Base-by-base conservation (phyloP, 1,140 invertebrate genomes). In the Planococcus citri region DNA sequence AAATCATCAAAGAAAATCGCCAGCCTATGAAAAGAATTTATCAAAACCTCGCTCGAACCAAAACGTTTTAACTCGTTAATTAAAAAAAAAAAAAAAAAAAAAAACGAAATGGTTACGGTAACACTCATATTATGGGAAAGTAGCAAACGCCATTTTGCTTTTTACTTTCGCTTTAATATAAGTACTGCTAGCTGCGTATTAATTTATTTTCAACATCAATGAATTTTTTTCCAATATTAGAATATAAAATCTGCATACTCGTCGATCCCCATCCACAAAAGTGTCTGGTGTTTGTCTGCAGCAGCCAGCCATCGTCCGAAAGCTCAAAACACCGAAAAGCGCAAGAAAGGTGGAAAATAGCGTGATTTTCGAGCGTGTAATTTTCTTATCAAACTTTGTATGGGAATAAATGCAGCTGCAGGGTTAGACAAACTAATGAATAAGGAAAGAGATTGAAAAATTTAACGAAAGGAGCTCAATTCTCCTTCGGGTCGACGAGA, bases 101-200 rank as follows among this genome's bases (percentile, higher is more conserved):
- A 9, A 9, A 4, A 6, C 2, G n/a, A 51, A 51, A 51, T 51
- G 41, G 17, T 17, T 51, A 51, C 41, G n/a, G n/a, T n/a, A n/a
- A n/a, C n/a, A n/a, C n/a, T n/a, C n/a, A n/a, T 51, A 9, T 51
- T 3, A 51, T 17, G 41, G 17, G 6, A n/a, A 20, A 51, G n/a
- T 14, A 51, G n/a, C 41, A 51, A 51, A 51, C 41, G 41, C 41
- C 41, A 51, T 51, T 51, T 51, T 51, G 41, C 41, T 51, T 51
- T 51, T 51, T 9, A 37, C 33, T n/a, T 51, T 51, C 41, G n/a
- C 41, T 51, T 51, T 51, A 51, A 51, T 51, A 9, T 20, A 51
- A 17, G n/a, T 51, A 17, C 41, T 51, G 4, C n/a, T 4, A 9
- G 4, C 17, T 9, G 41, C 6, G 41, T 51, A 51, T 51, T 51